Base-by-base conservation (phyloP, 2,888 invertebrate species). In the Ochlodes sylvanus region DNA sequence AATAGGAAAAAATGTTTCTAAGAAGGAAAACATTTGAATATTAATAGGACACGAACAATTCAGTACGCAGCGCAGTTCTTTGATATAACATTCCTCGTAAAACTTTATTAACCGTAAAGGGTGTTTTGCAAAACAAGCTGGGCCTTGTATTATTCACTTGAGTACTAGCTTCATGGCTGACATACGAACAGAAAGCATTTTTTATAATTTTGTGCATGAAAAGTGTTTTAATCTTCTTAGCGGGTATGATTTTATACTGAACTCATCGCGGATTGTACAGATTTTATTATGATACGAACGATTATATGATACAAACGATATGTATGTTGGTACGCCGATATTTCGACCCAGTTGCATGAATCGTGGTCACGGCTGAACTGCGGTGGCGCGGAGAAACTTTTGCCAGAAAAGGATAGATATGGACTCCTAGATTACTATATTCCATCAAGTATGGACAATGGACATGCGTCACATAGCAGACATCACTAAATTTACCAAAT, bases 21-120 rank as follows among this genome's bases (percentile, higher is more conserved):
- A 21, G 9, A 19, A 50, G 2, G 10, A 19, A 27, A 52, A n/a
- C n/a, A 32, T 32, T 32, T 54, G 7, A 55, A 55, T 55, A 34
- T 17, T 34, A 55, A 55, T 15, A 55, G 15, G 32, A 55, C 55
- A 34, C 55, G 32, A 34, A 56, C 34, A 57, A 64, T 57, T 15
- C 32, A 42, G 27, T 42, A 38, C n/a, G 17, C 44, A 34, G 47
- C 14, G 9, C 27, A 44, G 41, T 63, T 50, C 52, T 52, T 65
- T 58, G 50, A 58, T 58, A 41, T 50, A 64, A 64, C 34, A 57
- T 41, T 38, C 50, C 41, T 58, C 65, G 65, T 58, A 58, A 58
- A 65, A 65, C 27, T 65, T 65, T 56, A 65, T 65, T 50, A 52
- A 19, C 38, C 50, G 41, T 65, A 64, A 57, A 47, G 38, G 34